Percentiles rank a stretch among this genome's conserved stretches.
phyloP scores from a whole-genome alignment of 2,113 vertebrate genomes.

The Mesoclemmys tuberculata region DNA sequence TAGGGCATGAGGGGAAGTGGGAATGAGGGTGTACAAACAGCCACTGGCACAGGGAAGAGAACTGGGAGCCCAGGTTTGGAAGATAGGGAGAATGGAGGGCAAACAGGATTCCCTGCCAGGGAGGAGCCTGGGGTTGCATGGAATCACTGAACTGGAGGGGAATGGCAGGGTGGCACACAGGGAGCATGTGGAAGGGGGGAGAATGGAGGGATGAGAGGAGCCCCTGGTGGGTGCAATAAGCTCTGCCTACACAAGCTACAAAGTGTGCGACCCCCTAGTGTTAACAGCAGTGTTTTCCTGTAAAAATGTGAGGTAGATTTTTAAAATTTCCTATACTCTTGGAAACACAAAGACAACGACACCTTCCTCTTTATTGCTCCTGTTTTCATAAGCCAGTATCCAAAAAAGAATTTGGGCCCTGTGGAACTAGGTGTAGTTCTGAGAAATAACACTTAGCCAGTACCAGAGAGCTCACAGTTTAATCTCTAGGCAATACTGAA shows the following conservation, averaged over 20 bases:
- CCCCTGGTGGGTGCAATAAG: background rate
- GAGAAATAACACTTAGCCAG: background rate
- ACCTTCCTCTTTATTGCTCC: background rate
- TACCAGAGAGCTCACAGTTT: background rate
- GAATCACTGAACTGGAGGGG: background rate
- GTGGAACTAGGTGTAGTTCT: too few species aligned
- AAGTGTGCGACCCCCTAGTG: background rate
- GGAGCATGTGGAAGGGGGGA: background rate
- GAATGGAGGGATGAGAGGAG: background rate
- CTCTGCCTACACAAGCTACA: background rate
- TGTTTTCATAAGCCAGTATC: background rate
- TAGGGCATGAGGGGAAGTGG: too few species aligned
- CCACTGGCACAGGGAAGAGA: background rate
- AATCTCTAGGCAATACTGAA: background rate
- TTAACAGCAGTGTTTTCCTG: background rate
- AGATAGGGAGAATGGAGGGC: background rate
- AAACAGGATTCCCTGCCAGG: background rate
- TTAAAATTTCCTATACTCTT: background rate
- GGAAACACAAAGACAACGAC: background rate
- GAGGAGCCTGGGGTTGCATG: background rate
- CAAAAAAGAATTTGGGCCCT: background rate
- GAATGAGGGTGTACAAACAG: background rate
- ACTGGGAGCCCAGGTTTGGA: background rate
- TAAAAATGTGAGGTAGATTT: background rate
- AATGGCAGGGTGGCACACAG: background rate